A percentile compares a stretch with the other conserved stretches of the same genome.
These are phyloP conservation scores for Coenonympha arcania DNA, from an alignment of 2,888 invertebrate genomes.

Conservation along the genomic window DNA sequence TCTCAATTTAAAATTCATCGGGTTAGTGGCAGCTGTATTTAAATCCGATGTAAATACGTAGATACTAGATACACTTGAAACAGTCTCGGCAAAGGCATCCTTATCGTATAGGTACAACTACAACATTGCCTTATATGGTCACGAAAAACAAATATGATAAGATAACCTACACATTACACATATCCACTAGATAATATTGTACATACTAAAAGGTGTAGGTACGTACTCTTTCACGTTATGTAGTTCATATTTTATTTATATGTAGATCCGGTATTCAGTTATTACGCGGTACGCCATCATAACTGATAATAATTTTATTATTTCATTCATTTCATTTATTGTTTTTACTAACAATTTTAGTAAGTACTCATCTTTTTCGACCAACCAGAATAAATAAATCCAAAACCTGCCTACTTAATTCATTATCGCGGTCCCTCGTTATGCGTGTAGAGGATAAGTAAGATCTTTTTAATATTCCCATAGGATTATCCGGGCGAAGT, in stretches of 20 bases:
- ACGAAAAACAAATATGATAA: conserved; percentile 30
- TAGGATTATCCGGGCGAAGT: no score
- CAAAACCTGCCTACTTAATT: no score
- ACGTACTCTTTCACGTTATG: background rate
- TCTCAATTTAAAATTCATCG: background rate
- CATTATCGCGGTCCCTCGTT: no score
- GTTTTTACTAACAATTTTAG: no score
- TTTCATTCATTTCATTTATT: no score
- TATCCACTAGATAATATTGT: background rate
- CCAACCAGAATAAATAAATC: no score
- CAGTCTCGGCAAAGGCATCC: conserved; percentile 10
- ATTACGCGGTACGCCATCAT: background rate
- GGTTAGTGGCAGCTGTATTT: background rate
- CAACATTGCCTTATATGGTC: conserved; percentile 37
- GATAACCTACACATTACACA: conserved; percentile 15
- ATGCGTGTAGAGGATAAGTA: no score
- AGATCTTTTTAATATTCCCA: no score
- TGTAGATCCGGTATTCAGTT: no score
- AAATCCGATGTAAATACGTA: background rate
- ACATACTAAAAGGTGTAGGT: background rate
- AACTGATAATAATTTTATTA: conserved; percentile 15
- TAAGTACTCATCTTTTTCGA: no score
- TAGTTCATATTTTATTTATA: background rate
- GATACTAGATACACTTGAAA: conserved; percentile 1
- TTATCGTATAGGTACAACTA: conserved; percentile 28